phyloP scores from a whole-genome alignment of 2,888 invertebrate species.

The Drosophila vallismaia region DNA sequence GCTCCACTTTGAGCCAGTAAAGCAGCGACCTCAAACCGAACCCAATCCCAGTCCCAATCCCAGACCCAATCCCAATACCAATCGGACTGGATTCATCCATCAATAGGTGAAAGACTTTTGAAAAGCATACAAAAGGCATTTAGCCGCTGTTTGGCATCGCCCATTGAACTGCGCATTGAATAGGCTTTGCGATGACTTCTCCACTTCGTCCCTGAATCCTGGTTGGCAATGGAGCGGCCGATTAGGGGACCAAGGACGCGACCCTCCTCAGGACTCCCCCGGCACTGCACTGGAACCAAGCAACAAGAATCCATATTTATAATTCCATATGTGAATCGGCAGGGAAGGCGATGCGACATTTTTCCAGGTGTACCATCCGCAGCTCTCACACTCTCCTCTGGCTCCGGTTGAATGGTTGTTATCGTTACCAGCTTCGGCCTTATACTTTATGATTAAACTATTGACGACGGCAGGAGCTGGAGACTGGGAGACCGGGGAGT shows the following conservation, averaged over 20 bases:
- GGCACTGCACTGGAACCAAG: constrained; percentile 23
- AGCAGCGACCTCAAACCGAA: constrained; percentile 19
- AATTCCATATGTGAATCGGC: background rate
- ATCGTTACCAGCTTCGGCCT: constrained; percentile 56
- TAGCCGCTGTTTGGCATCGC: constrained; percentile 70
- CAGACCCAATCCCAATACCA: background rate
- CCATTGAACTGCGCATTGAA: constrained; percentile 65
- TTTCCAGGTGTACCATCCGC: constrained; percentile 17
- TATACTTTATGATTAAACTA: constrained; percentile 75
- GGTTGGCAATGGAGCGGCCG: constrained; percentile 25
- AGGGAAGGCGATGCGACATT: background rate
- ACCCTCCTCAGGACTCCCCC: constrained; percentile 2
- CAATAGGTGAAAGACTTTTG: constrained; percentile 64
- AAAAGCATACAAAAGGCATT: constrained; percentile 70
- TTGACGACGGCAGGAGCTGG: constrained; percentile 54
- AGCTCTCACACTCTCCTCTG: constrained; percentile 1
- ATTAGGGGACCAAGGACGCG: constrained; percentile 14
- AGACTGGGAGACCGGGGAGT: too few relatives aligned
- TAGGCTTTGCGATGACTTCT: constrained; percentile 47
- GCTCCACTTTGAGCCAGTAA: background rate
- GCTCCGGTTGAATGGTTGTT: constrained; percentile 57
- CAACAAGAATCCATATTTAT: background rate
- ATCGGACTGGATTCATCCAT: constrained; percentile 40
- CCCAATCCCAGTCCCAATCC: background rate
- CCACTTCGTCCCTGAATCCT: constrained; percentile 43